Percentiles rank a stretch among this genome's conserved stretches.
These are phyloP conservation scores for Hemiprocne comata DNA, from an alignment of 2,113 vertebrate genomes.

Conservation along the genomic window DNA sequence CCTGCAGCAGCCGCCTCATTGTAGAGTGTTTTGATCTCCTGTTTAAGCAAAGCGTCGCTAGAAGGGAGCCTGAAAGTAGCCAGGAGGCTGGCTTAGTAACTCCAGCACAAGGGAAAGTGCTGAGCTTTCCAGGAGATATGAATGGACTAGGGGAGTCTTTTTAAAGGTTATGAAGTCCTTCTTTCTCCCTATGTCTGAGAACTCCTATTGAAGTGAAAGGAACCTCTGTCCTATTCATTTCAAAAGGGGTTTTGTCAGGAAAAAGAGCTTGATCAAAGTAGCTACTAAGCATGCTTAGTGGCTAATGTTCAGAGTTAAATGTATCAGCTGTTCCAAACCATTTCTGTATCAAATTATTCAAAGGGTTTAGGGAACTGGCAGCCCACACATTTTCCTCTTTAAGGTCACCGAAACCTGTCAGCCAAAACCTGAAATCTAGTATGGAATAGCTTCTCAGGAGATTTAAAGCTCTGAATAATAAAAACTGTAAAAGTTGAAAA, in stretches of 20 bases:
- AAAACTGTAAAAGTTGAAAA: neutral
- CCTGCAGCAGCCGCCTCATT: neutral
- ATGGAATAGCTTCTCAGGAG: neutral
- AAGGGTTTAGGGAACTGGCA: slow-evolving; percentile 23
- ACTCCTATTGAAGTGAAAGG: slow-evolving; percentile 77
- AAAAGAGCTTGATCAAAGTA: slow-evolving; percentile 75
- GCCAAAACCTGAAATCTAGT: neutral
- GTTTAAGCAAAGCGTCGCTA: neutral
- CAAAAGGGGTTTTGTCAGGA: slow-evolving; percentile 77
- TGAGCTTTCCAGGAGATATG: slow-evolving; percentile 68
- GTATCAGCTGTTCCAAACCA: slow-evolving; percentile 67
- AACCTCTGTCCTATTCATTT: slow-evolving; percentile 79
- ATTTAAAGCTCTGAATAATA: neutral
- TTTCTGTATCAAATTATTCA: slow-evolving; percentile 71
- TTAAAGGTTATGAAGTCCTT: slow-evolving; percentile 75
- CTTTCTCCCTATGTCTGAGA: slow-evolving; percentile 78
- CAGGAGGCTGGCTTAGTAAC: slow-evolving; percentile 63
- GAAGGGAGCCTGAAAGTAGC: slow-evolving; percentile 32
- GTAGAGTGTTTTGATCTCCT: neutral
- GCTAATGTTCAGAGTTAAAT: slow-evolving; percentile 71
- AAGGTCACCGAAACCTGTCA: slow-evolving; percentile 25
- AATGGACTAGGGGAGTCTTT: slow-evolving; percentile 72
- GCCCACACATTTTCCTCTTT: slow-evolving; percentile 39
- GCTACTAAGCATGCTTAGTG: slow-evolving; percentile 72
- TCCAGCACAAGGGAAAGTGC: slow-evolving; percentile 59